Evolutionary conservation across 2,797 vertebrate genomes (phyloP).

Genomic region (Phataginus tetradactyla): DNA sequence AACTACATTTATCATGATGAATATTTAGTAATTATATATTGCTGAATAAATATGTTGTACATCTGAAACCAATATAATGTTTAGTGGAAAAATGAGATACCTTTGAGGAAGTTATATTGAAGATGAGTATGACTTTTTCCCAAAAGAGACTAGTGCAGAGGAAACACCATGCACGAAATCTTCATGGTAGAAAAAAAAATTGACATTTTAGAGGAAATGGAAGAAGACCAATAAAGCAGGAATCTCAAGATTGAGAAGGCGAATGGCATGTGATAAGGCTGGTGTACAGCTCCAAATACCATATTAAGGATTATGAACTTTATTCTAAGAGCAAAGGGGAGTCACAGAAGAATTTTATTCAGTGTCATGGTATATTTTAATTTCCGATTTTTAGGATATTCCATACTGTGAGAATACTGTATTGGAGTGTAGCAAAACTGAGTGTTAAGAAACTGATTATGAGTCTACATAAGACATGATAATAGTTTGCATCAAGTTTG

Average conservation of each 20-base stretch:
- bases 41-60: too few species aligned
- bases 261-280: background rate
- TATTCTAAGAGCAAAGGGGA: background rate
- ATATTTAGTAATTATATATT: too few species aligned
- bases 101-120: background rate
- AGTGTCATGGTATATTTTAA: background rate
- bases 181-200: background rate
- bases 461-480: background rate
- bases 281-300: background rate
- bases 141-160: background rate
- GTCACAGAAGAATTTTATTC: background rate
- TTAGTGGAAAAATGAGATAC: background rate
- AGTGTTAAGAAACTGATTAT: background rate
- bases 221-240: background rate
- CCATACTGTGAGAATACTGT: background rate
- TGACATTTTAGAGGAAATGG: background rate
- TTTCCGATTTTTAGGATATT: background rate
- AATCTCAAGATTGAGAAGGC: background rate
- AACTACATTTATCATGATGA: too few species aligned
- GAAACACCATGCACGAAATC: background rate
- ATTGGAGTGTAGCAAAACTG: background rate
- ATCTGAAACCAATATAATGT: too few species aligned
- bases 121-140: background rate
- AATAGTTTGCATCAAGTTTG: background rate
- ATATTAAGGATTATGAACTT: background rate